These are phyloP conservation scores for Meiosimyza decipiens DNA, from an alignment of 2,888 invertebrate genomes.

Conservation along the genomic window DNA sequence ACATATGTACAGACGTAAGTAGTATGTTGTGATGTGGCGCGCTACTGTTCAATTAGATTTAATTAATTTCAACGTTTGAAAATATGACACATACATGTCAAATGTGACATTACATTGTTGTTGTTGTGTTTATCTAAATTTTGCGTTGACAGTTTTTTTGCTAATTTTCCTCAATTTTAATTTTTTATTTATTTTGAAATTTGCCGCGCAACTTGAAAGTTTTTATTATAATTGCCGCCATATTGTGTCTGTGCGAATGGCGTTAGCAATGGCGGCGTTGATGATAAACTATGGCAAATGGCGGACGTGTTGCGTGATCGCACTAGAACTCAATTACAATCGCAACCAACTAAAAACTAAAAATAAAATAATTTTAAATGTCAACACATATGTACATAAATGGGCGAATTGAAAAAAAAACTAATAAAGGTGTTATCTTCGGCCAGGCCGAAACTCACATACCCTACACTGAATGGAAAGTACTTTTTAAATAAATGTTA, in stretches of 20 bases:
- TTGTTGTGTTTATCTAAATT: background rate
- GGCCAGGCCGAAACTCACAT: too few relatives aligned
- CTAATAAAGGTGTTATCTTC: too few relatives aligned
- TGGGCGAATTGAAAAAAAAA: too few relatives aligned
- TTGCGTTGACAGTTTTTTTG: background rate
- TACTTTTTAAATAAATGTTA: too few relatives aligned
- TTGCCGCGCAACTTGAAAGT: slow-evolving; percentile 19
- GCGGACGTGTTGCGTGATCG: background rate
- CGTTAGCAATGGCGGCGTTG: background rate
- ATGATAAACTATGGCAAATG: background rate
- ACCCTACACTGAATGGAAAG: too few relatives aligned
- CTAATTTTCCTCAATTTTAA: background rate
- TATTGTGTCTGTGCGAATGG: background rate
- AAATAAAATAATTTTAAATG: background rate
- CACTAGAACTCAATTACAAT: background rate
- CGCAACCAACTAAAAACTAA: background rate
- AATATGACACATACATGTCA: slow-evolving; percentile 9
- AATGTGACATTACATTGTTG: slow-evolving; percentile 4
- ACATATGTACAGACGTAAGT: background rate
- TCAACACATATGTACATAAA: background rate
- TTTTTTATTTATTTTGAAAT: too few relatives aligned
- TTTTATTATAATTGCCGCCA: slow-evolving; percentile 18
- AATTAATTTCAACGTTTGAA: slow-evolving; percentile 14
- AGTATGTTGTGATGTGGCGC: background rate
- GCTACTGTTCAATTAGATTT: background rate